A percentile compares a stretch with the other conserved stretches of the same genome.
Conservation (phyloP, 2,113 vertebrate species). For the Pogonocichla stellata region DNA sequence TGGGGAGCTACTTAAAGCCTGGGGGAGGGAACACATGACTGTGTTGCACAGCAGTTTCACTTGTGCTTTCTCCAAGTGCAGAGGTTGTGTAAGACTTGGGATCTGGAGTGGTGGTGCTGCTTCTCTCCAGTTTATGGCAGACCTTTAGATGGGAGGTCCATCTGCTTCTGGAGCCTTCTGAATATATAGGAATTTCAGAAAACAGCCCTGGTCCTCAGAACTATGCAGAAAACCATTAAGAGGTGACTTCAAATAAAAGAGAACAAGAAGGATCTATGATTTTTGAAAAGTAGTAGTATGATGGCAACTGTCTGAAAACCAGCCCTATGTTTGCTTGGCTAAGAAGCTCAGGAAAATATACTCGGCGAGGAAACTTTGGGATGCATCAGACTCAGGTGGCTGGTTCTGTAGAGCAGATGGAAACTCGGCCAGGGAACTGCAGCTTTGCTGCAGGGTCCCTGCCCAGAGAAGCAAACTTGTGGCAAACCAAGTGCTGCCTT, state of each 20-base stretch:
- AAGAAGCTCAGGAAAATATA: background rate
- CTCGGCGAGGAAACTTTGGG: fast-evolving
- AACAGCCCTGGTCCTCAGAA: background rate
- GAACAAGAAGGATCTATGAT: background rate
- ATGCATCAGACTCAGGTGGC: fast-evolving
- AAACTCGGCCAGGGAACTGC: background rate
- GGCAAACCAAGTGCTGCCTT: background rate
- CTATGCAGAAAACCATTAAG: background rate
- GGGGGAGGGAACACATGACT: fast-evolving
- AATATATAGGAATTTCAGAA: background rate
- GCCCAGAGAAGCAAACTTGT: background rate
- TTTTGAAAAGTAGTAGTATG: background rate
- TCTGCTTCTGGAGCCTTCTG: background rate
- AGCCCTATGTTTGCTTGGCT: background rate
- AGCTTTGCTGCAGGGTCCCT: background rate
- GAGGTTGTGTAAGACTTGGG: too few relatives aligned
- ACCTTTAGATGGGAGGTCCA: fast-evolving
- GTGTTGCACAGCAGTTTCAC: fast-evolving
- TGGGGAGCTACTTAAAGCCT: background rate
- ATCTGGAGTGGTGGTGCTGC: background rate
- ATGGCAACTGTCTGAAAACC: background rate
- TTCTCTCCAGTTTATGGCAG: background rate
- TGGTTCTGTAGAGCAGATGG: background rate
- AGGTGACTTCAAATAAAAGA: background rate
- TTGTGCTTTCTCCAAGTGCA: background rate